phyloP scores from a whole-genome alignment of 1,140 invertebrate species.

The Cotesia typhae region DNA sequence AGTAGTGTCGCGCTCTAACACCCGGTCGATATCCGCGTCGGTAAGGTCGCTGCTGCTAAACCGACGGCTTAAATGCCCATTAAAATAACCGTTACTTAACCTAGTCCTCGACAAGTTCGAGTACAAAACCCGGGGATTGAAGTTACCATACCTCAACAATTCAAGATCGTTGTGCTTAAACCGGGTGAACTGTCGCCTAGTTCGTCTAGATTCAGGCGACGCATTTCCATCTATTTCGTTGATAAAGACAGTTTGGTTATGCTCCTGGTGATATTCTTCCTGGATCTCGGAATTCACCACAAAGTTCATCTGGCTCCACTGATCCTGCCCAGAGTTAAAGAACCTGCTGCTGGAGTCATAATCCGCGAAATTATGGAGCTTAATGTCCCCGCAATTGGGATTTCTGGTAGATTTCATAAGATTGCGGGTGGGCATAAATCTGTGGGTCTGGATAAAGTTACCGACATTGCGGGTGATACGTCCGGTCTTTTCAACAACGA shows the following conservation, averaged over 20 bases:
- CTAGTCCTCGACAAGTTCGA: not conserved
- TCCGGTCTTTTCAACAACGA: slow-evolving; percentile 58
- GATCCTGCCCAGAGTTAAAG: not conserved
- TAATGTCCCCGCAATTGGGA: not conserved
- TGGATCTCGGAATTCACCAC: slow-evolving; percentile 9
- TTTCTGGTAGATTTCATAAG: not conserved
- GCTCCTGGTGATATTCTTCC: not conserved
- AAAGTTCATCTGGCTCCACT: slow-evolving; percentile 1
- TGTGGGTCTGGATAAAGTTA: slow-evolving; percentile 33
- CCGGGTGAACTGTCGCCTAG: not conserved
- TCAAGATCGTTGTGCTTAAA: slow-evolving; percentile 9
- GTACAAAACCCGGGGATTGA: not conserved
- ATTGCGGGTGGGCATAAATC: slow-evolving; percentile 19
- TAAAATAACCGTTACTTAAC: slow-evolving; percentile 12
- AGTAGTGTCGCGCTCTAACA: slow-evolving; percentile 45
- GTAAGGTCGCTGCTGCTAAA: slow-evolving; percentile 48
- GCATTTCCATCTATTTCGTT: not conserved
- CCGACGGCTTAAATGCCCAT: not conserved
- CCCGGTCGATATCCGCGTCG: slow-evolving; percentile 55
- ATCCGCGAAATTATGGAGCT: not conserved
- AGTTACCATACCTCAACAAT: not conserved
- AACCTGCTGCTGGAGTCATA: not conserved
- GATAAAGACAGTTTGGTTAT: not conserved
- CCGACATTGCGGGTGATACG: slow-evolving; percentile 52
- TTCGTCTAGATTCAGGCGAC: not conserved